Evolutionary conservation across 37 sponge, comb jelly and placozoan species (phyloP).

Genomic region (Mnemiopsis leidyi): DNA sequence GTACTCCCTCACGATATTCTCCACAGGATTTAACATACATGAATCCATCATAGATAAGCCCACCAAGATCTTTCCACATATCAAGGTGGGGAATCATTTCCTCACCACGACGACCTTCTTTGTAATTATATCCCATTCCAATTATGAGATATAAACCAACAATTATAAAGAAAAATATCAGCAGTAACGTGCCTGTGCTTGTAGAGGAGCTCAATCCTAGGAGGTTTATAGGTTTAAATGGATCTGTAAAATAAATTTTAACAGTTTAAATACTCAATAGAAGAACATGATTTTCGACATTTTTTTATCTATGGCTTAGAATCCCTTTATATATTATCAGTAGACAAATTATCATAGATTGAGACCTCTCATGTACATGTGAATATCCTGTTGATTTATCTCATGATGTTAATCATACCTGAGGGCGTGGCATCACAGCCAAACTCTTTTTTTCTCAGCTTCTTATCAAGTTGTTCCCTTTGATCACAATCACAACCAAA

Average conservation of each 20-base stretch:
- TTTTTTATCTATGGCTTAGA: no score
- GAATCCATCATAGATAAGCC: conserved; percentile 6
- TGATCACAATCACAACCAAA: conserved; percentile 11
- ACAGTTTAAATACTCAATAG: no score
- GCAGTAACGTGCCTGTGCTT: conserved; percentile 10
- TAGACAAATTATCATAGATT: no score
- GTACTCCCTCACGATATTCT: conserved; percentile 21
- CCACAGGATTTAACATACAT: conserved; percentile 41
- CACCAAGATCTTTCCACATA: conserved; percentile 30
- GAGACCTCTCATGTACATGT: no score
- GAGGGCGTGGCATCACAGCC: neutral
- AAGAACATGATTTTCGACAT: no score
- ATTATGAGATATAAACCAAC: neutral
- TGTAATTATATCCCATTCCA: neutral
- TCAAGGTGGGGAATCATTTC: conserved; percentile 11
- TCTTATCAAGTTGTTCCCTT: neutral
- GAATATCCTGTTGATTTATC: no score
- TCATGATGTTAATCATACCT: neutral
- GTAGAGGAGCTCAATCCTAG: neutral
- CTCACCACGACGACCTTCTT: neutral
- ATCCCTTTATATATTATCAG: no score
- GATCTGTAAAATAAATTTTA: no score
- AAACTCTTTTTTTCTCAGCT: neutral
- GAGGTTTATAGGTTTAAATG: neutral
- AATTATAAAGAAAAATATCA: conserved; percentile 40